Evolutionary conservation across 92 coral and sea anemone genomes (phyloP).

Genomic region (Phenganax stokvisi): DNA sequence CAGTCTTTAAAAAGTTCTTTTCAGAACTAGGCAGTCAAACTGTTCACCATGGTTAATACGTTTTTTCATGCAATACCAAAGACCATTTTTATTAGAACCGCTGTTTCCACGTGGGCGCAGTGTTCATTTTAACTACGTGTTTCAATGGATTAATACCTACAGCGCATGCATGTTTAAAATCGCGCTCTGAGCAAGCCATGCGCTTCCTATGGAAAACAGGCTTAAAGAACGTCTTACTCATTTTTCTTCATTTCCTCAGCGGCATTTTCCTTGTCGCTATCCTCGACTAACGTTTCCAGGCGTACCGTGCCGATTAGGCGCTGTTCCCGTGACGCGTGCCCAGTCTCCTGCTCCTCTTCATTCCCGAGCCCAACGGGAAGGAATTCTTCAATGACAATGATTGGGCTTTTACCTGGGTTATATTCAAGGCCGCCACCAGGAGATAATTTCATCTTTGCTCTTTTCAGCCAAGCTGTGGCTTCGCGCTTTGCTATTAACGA

Average conservation of each 20-base stretch:
- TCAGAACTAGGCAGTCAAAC: no score
- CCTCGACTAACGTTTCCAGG: conserved; percentile 30
- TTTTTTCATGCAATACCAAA: no score
- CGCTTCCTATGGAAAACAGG: no score
- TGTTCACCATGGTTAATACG: no score
- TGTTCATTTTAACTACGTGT: no score
- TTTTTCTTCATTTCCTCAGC: conserved; percentile 65
- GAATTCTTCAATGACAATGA: conserved; percentile 87
- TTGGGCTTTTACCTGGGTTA: conserved; percentile 64
- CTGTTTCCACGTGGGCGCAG: no score
- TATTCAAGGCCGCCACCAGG: background rate
- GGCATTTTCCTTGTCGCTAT: conserved; percentile 52
- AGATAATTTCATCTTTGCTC: conserved; percentile 4
- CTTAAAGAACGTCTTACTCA: conserved; percentile 43
- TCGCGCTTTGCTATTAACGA: background rate
- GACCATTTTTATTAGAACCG: no score
- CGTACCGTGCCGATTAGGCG: background rate
- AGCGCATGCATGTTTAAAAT: no score
- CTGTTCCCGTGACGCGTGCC: conserved; percentile 4
- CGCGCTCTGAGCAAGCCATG: no score
- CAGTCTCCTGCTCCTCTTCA: conserved; percentile 32
- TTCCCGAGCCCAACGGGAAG: conserved; percentile 25
- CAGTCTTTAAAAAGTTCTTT: no score
- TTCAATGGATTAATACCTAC: no score
- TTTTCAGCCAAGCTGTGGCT: conserved; percentile 16